Conservation (phyloP, 2,888 invertebrate genomes). For the Polydrusus cervinus region DNA sequence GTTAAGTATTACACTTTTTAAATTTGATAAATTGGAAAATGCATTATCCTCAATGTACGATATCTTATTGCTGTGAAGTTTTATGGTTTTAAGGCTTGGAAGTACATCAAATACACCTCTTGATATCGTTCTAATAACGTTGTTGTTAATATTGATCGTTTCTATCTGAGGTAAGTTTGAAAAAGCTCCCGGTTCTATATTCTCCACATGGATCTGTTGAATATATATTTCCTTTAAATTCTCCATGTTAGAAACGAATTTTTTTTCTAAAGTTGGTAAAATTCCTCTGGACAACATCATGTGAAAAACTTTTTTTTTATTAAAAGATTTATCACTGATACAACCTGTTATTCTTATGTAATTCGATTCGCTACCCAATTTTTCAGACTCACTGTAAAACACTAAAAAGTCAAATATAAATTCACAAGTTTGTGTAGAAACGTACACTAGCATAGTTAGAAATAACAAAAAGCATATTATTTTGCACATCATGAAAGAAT, state of each 20-base stretch:
- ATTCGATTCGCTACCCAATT: too few relatives aligned
- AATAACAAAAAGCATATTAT: too few relatives aligned
- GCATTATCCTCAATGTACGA: not conserved
- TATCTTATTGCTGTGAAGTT: not conserved
- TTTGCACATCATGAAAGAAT: too few relatives aligned
- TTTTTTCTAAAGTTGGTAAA: not conserved
- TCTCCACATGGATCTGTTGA: not conserved
- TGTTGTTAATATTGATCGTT: not conserved
- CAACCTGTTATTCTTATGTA: not conserved
- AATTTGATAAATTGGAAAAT: not conserved
- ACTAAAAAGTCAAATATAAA: too few relatives aligned
- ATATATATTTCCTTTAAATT: not conserved
- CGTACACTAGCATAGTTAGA: not conserved
- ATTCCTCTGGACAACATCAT: not conserved
- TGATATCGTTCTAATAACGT: not conserved
- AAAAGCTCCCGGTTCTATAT: constrained; percentile 2
- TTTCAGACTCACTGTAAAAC: too few relatives aligned
- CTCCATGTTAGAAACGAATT: not conserved
- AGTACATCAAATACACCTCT: not conserved
- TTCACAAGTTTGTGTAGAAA: too few relatives aligned
- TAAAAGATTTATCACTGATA: not conserved
- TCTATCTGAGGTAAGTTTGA: not conserved
- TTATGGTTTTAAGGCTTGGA: not conserved
- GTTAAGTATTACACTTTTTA: not conserved
- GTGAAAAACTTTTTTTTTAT: not conserved